A percentile compares a stretch with the other conserved stretches of the same genome.
These are phyloP conservation scores for Lagocephalus sceleratus DNA, from an alignment of 2,797 vertebrate genomes.

Conservation along the genomic window DNA sequence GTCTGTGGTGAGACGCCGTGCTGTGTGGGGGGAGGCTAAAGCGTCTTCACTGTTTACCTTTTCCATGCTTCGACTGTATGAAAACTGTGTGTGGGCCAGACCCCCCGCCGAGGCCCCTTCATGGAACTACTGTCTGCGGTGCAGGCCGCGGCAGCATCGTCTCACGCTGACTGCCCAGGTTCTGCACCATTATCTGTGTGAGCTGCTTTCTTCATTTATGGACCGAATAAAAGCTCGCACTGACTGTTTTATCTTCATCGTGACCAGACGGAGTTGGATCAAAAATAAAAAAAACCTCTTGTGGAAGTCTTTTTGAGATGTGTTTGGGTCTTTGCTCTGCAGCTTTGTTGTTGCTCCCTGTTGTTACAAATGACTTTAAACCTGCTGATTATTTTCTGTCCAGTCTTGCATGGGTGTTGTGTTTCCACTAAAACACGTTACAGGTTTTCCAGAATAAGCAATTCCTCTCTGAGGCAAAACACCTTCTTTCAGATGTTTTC, in stretches of 20 bases:
- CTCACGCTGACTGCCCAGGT: slow-evolving; percentile 48
- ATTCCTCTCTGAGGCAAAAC: background rate
- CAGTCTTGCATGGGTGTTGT: slow-evolving; percentile 10
- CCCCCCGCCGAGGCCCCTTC: slow-evolving; percentile 40
- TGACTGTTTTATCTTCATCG: slow-evolving; percentile 14
- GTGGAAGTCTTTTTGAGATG: too few species aligned
- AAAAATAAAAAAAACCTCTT: too few species aligned
- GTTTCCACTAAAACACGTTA: too few species aligned
- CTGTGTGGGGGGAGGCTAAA: slow-evolving; percentile 37
- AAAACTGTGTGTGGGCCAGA: slow-evolving; percentile 70
- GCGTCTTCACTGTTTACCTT: slow-evolving; percentile 67
- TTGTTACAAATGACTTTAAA: slow-evolving; percentile 1
- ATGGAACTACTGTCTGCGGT: slow-evolving; percentile 53
- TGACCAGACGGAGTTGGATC: too few species aligned
- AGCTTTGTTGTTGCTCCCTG: slow-evolving; percentile 6
- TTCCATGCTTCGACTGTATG: slow-evolving; percentile 49
- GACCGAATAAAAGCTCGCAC: slow-evolving; percentile 20
- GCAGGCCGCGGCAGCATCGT: slow-evolving; percentile 41
- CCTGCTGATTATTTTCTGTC: slow-evolving; percentile 14
- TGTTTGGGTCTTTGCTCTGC: background rate
- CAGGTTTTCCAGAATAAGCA: slow-evolving; percentile 39
- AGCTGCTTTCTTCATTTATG: slow-evolving; percentile 48
- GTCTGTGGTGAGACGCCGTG: slow-evolving; percentile 55
- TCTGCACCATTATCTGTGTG: slow-evolving; percentile 67
- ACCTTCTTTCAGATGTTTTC: too few species aligned